Evolutionary conservation across 2,888 invertebrate genomes (phyloP), one percentile per base, ranked within the genome.

Genomic region (Chouioia cunea): DNA sequence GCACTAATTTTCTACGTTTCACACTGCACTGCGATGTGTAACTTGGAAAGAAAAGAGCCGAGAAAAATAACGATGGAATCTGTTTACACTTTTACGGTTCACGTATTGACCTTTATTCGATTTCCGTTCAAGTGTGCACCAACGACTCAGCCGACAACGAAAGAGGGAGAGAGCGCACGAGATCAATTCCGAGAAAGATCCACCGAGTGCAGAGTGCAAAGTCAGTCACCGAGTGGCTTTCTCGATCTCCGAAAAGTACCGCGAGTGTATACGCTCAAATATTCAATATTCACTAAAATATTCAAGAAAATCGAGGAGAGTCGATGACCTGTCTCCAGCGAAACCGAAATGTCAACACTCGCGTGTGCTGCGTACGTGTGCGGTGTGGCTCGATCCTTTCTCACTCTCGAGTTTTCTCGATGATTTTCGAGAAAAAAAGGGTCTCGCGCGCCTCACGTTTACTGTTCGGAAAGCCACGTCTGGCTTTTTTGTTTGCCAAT

Each of bases 251-350:
- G 23, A 46, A 65, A 59, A 60, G n/a, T 54, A 46, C 8, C 46
- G 15, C n/a, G 18, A 47, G 65, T 23, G 48, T 48, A 16, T 0
- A 15, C 12, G 18, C 43, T n/a, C n/a, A n/a, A n/a, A n/a, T n/a
- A n/a, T n/a, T n/a, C n/a, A n/a, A n/a, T n/a, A n/a, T n/a, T n/a
- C n/a, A n/a, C n/a, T n/a, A n/a, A n/a, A n/a, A n/a, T n/a, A n/a
- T n/a, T n/a, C n/a, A n/a, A n/a, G n/a, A n/a, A n/a, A n/a, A n/a
- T n/a, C n/a, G n/a, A n/a, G n/a, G 48, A 4, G 58, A 65, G 71
- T 68, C 71, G 64, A 68, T 59, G 71, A 71, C 71, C 71, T 27
- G 27, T 20, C 64, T 22, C n/a, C 23, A 23, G 43, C n/a, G 43
- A 65, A 57, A 56, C n/a, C 48, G 52, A 68, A 63, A 27, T 57